Evolutionary conservation across 2,888 invertebrate species (phyloP), one percentile per base, ranked within the genome.

Genomic region (Deilephila porcellus): DNA sequence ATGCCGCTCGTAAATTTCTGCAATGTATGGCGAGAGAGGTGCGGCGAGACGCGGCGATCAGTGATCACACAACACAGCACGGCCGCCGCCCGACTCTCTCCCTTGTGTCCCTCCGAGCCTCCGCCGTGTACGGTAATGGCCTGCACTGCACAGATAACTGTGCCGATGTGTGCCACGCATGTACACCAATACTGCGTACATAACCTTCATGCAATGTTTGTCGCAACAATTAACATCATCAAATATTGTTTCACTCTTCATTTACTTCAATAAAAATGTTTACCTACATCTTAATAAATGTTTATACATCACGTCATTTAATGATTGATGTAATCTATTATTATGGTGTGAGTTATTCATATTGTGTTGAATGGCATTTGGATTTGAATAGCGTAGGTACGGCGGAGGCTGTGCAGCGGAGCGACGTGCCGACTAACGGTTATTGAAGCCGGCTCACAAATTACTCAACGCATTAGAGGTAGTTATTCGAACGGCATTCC

Each of bases 391-490:
- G 19, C 19, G 56, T n/a, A 56, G 56, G 56, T 56, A 56, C 19
- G 56, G 56, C 56, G 56, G 19, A 56, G 56, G 56, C 19, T n/a
- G 56, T n/a, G 56, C 56, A n/a, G 56, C 56, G 56, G n/a, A 19
- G 56, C 5, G 52, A 37, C 63, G 34, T 37, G 20, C 25, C 45
- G 45, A n/a, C 45, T 67, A 67, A 67, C 67, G 67, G 67, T 67
- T 67, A 52, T 17, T 45, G 64, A 45, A 6, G 67, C 25, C 37
- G 25, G 67, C 25, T 67, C 14, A 67, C 52, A 67, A 67, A 67
- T 67, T 67, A 52, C 67, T 25, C 52, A 25, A 67, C 67, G 52
- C 67, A 67, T 67, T 67, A 67, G 52, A 67, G 37, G 64, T 64
- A 45, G 25, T 67, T 67, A 45, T 67, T 67, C 52, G 14, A 67